Conservation (phyloP, 2,113 vertebrate genomes). For the Aspiorhynchus laticeps region DNA sequence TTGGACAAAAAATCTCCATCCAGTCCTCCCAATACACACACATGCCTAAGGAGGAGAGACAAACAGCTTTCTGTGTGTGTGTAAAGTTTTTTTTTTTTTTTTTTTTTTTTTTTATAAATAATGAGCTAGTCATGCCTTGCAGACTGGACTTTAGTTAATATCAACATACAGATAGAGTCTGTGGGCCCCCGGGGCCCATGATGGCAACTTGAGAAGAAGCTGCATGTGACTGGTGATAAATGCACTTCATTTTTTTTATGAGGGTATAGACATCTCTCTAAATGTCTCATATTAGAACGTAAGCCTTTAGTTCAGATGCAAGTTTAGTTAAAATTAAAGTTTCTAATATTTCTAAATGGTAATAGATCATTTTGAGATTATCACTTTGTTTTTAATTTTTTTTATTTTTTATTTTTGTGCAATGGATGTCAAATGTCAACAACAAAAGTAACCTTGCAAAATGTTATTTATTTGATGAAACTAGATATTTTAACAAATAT, state of each 20-base stretch:
- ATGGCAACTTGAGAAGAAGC: background rate
- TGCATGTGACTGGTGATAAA: background rate
- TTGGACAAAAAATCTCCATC: constrained; percentile 13
- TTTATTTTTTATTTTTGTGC: too few relatives aligned
- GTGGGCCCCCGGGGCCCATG: background rate
- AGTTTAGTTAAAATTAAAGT: too few relatives aligned
- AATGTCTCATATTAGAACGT: background rate
- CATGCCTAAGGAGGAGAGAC: background rate
- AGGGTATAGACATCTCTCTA: background rate
- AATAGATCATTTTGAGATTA: background rate
- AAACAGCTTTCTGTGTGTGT: constrained; percentile 15
- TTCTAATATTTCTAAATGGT: background rate
- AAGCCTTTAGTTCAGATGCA: background rate
- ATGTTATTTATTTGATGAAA: too few relatives aligned
- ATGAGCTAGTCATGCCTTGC: constrained; percentile 28
- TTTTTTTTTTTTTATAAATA: too few relatives aligned
- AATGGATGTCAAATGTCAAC: too few relatives aligned
- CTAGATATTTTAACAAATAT: background rate
- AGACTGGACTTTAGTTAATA: constrained; percentile 33
- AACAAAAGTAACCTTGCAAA: too few relatives aligned
- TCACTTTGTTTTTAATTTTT: background rate
- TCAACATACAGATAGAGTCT: constrained; percentile 44
- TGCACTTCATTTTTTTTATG: constrained; percentile 15
- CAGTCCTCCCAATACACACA: background rate
- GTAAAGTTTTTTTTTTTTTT: too few relatives aligned